Base-by-base conservation (phyloP, 2,888 invertebrate genomes). In the Idaea aversata region DNA sequence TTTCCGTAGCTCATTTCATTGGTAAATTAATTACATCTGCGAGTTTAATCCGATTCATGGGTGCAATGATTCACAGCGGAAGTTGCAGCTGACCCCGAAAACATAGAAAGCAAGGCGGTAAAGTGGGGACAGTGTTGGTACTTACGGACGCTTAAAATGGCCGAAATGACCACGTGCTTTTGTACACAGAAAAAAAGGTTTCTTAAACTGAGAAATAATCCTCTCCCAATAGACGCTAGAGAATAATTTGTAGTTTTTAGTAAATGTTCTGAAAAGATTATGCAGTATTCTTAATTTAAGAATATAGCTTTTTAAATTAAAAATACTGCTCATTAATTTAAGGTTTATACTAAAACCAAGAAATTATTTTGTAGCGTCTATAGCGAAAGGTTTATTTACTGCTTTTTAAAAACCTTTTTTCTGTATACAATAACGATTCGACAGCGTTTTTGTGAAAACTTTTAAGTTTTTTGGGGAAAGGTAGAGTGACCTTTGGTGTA, bases 61-160 rank as follows among this genome's bases (percentile, higher is more conserved):
- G 62, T 65, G 65, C 63, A 68, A 61, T 72, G 74, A 74, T 63
- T 72, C 71, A 74, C 66, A 60, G 65, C 72, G 74, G 74, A 74
- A 72, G 67, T 69, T 61, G 61, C 59, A 57, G 47, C 64, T 74
- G 74, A 71, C 74, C 74, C 74, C 74, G 66, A 74, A 73, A 70
- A 63, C 71, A 70, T 74, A 72, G 72, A 72, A 74, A 72, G 72
- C 71, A 68, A 59, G 65, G 67, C 67, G 64, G 63, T 62, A 65
- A 66, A 66, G 64, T 57, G 67, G 72, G 67, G 64, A 58, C 16
- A 58, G 15, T 58, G 15, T 13, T 13, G 58, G 6, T 15, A 25
- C 25, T 25, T 25, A 58, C 16, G 15, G 3, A 7, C 15, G 15
- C 58, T 16, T 3, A 16, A 16, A 15, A 7, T 15, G 58, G 15